Base-by-base conservation (phyloP, 1,140 invertebrate genomes). In the Plutomurus gul region DNA sequence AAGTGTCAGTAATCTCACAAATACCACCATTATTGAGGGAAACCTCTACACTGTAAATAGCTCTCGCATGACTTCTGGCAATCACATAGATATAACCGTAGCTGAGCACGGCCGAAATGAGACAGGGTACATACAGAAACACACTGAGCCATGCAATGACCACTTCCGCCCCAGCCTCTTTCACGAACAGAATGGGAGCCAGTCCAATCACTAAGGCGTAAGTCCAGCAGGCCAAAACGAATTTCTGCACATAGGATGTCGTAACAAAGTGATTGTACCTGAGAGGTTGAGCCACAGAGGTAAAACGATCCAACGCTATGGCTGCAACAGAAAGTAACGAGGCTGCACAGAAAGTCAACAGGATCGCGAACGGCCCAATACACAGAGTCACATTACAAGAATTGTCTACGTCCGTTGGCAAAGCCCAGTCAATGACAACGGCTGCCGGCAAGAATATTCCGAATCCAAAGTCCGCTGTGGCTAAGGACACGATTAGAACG, bases 381-480 rank as follows among this genome's bases (percentile, higher is more conserved):
- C 90, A 91, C 8, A 79, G 16, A n/a, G 51, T 22, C 10, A 25
- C 16, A 37, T 49, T 20, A 18, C 51, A 79, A n/a, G 84, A 18
- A 85, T 86, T 39, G 85, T 87, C 75, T 87, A 86, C 51, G 85
- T 85, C 18, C 84, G 39, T 37, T n/a, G 75, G 30, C 25, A 87
- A 86, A 18, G 87, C 87, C n/a, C 91, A 85, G 82, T 91, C 90
- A 76, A 91, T 85, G 81, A 90, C 89, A 73, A 91, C 88, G 0
- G 90, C 90, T 18, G 92, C 88, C 0, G 93, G 93, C 88, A 94
- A 91, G 80, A 92, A 89, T 65, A 93, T 86, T 0, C 92, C 93
- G 30, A 93, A 90, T n/a, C 91, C 89, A 18, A 93, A 87, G 85
- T 94, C 93, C 5, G 91, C 91, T 33, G 92, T 87, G 0, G 93